A percentile compares a stretch with the other conserved stretches of the same genome.
Conservation (phyloP, 2,797 vertebrate species). For the Tarsius wallacei region DNA sequence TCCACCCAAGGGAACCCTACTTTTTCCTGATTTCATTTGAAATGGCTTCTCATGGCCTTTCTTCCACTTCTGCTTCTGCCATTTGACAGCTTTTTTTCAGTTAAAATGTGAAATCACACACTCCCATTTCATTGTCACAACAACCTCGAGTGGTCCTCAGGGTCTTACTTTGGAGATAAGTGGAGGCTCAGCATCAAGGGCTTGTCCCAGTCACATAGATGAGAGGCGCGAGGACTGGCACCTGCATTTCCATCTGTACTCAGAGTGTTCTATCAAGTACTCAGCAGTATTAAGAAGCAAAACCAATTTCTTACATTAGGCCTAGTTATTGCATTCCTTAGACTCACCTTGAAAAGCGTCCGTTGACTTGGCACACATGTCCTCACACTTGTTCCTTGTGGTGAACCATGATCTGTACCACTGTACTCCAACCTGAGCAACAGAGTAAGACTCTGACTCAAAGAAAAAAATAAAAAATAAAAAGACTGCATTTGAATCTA, state of each 20-base stretch:
- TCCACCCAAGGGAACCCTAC: neutral
- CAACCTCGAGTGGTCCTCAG: too few species aligned
- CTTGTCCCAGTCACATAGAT: neutral
- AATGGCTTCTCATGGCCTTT: neutral
- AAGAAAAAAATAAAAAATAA: too few species aligned
- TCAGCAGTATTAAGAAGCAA: neutral
- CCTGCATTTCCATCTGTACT: neutral
- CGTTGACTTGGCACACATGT: neutral
- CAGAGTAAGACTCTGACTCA: too few species aligned
- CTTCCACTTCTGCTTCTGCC: neutral
- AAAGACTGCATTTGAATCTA: neutral
- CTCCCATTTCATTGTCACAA: neutral
- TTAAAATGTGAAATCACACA: neutral
- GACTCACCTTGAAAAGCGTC: neutral
- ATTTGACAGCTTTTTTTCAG: neutral
- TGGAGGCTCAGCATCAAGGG: neutral
- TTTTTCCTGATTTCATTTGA: neutral
- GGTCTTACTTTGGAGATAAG: neutral
- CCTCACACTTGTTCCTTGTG: neutral
- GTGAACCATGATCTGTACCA: too few species aligned
- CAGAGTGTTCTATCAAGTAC: neutral
- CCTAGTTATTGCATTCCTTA: neutral
- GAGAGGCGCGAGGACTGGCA: accelerated
- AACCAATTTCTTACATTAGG: neutral
- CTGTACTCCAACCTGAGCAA: too few species aligned